Evolutionary conservation across 2,888 invertebrate genomes (phyloP).

Genomic region (Heteropelma amictum): DNA sequence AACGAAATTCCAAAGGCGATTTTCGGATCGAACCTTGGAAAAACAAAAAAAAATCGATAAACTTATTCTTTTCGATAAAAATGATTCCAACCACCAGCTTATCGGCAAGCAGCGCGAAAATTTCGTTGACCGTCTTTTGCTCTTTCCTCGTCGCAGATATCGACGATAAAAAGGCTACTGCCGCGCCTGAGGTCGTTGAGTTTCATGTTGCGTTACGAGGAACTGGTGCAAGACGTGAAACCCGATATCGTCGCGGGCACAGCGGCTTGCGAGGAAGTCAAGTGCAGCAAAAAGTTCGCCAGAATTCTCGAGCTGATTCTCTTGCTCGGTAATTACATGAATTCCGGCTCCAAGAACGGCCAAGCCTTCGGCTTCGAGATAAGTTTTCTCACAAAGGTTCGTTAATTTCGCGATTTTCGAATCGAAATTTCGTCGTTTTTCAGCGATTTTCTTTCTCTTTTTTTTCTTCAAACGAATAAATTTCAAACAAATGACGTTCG

Average conservation of each 20-base stretch:
- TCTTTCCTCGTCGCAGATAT: conserved; percentile 80
- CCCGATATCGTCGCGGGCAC: conserved; percentile 97
- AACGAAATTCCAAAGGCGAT: too few species aligned
- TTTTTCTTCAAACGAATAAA: too few species aligned
- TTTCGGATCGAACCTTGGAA: too few species aligned
- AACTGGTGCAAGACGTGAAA: conserved; percentile 92
- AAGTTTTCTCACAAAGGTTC: conserved; percentile 94
- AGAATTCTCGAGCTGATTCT: conserved; percentile 93
- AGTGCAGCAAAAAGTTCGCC: conserved; percentile 92
- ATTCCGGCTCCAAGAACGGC: conserved; percentile 95
- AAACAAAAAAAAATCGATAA: too few species aligned
- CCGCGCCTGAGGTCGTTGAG: conserved; percentile 93
- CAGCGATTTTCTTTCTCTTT: background rate
- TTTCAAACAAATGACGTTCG: background rate
- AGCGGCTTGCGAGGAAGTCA: conserved; percentile 96
- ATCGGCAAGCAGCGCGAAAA: too few species aligned
- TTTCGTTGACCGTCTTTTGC: background rate
- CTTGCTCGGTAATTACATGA: conserved; percentile 97
- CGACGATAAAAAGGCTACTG: conserved; percentile 91
- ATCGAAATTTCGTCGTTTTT: background rate
- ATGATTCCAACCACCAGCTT: too few species aligned
- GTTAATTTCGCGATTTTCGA: conserved; percentile 32
- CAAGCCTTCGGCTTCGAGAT: conserved; percentile 98
- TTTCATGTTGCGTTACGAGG: conserved; percentile 92
- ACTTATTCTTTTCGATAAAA: too few species aligned